Evolutionary conservation across 2,113 vertebrate species (phyloP).

Genomic region (Lampris incognitus): DNA sequence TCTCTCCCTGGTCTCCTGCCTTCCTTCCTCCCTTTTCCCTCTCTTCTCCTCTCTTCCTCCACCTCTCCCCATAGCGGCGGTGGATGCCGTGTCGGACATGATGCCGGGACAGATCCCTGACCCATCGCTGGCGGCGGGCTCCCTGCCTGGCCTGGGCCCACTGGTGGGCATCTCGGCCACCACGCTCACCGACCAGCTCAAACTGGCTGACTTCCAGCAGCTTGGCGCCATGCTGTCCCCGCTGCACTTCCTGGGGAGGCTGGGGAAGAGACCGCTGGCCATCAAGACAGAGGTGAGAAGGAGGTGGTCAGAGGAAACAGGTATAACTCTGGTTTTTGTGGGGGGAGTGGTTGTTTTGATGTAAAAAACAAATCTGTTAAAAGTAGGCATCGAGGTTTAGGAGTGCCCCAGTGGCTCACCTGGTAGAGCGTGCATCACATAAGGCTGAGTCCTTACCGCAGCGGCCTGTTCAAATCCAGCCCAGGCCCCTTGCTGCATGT

Average conservation of each 20-base stretch:
- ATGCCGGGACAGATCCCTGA: slow-evolving; percentile 98
- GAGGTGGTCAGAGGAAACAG: slow-evolving; percentile 11
- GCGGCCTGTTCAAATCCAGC: no score
- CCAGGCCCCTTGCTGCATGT: no score
- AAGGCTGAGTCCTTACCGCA: no score
- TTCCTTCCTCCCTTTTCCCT: slow-evolving; percentile 4
- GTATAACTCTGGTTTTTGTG: background rate
- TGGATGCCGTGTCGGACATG: slow-evolving; percentile 86
- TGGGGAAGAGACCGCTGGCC: slow-evolving; percentile 89
- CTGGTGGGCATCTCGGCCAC: slow-evolving; percentile 91
- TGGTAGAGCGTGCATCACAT: no score
- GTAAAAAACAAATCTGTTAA: background rate
- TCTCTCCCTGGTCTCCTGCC: background rate
- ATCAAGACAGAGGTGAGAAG: slow-evolving; percentile 91
- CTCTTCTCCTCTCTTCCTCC: background rate
- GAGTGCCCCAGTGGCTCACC: no score
- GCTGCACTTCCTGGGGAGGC: slow-evolving; percentile 90
- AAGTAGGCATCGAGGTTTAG: no score
- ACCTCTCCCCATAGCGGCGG: slow-evolving; percentile 52
- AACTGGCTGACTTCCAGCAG: slow-evolving; percentile 91
- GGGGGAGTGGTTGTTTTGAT: background rate
- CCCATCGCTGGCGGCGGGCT: slow-evolving; percentile 90
- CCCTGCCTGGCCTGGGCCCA: slow-evolving; percentile 90
- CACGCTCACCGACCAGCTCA: slow-evolving; percentile 91
- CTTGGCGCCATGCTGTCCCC: slow-evolving; percentile 91